Conservation (phyloP, 1,140 invertebrate genomes). For the Cecropterus lyciades region DNA sequence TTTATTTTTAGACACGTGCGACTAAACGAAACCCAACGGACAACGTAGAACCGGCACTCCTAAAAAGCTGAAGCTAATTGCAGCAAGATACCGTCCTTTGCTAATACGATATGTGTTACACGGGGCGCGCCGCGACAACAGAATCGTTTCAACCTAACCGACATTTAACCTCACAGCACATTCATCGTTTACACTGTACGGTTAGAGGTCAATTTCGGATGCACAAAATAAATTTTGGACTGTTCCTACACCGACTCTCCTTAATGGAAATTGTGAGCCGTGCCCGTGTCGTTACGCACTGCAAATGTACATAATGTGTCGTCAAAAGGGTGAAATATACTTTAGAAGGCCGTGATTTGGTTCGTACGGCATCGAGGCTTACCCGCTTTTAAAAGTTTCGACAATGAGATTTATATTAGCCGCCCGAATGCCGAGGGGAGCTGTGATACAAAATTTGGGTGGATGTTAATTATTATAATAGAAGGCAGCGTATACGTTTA, state of each 20-base stretch:
- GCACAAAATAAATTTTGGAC: slow-evolving; percentile 48
- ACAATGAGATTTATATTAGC: slow-evolving; percentile 45
- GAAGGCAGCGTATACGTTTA: not conserved
- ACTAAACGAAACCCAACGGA: slow-evolving; percentile 19
- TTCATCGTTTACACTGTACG: slow-evolving; percentile 34
- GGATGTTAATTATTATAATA: slow-evolving; percentile 40
- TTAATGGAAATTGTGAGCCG: slow-evolving; percentile 82
- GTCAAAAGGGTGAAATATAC: slow-evolving; percentile 83
- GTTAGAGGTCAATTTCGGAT: slow-evolving; percentile 53
- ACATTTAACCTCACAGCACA: slow-evolving; percentile 30
- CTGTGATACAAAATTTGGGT: slow-evolving; percentile 32
- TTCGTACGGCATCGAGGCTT: slow-evolving; percentile 61
- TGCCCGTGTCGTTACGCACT: slow-evolving; percentile 79
- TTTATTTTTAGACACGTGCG: slow-evolving; percentile 1
- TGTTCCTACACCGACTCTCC: slow-evolving; percentile 51
- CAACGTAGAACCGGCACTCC: slow-evolving; percentile 53
- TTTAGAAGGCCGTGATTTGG: slow-evolving; percentile 76
- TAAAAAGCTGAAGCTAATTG: slow-evolving; percentile 78
- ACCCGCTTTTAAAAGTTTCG: slow-evolving; percentile 71
- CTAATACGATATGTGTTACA: slow-evolving; percentile 82
- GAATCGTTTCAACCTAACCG: slow-evolving; percentile 49
- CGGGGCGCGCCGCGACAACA: slow-evolving; percentile 55
- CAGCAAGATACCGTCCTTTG: slow-evolving; percentile 79
- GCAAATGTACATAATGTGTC: slow-evolving; percentile 82
- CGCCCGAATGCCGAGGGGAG: slow-evolving; percentile 33